These are phyloP conservation scores for Suricata suricatta DNA, from an alignment of 2,113 vertebrate species.

Conservation along the genomic window DNA sequence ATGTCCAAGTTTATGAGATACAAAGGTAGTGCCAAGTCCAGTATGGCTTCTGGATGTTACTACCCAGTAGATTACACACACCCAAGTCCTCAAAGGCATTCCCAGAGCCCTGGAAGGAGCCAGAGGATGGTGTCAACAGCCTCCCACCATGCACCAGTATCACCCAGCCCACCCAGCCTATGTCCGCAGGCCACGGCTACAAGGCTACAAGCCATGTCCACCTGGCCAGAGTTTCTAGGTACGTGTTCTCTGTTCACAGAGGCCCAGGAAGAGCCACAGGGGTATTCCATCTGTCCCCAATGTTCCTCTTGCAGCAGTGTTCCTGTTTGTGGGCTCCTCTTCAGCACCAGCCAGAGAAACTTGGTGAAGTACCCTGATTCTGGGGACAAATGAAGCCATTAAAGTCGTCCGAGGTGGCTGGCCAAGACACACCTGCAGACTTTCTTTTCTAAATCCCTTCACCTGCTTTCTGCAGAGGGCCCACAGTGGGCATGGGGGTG, in stretches of 20 bases:
- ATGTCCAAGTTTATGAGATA: not conserved
- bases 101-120: not conserved
- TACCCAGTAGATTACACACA: constrained; percentile 9
- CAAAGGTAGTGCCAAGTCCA: not conserved
- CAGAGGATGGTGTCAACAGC: constrained; percentile 44
- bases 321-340: not conserved
- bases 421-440: not conserved
- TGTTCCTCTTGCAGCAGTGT: not conserved
- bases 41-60: too few species aligned
- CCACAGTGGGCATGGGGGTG: not conserved
- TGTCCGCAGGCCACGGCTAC: not conserved
- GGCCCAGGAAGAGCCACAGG: not conserved
- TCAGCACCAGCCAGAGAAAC: not conserved
- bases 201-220: not conserved
- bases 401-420: not conserved
- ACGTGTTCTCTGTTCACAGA: not conserved
- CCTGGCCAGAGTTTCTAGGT: not conserved
- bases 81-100: not conserved
- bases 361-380: not conserved
- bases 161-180: not conserved
- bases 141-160: not conserved
- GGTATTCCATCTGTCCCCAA: too few species aligned
- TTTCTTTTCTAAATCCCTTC: not conserved
- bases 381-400: not conserved
- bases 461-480: not conserved